phyloP scores from a whole-genome alignment of 2,797 vertebrate genomes.

The Mus minutoides region DNA sequence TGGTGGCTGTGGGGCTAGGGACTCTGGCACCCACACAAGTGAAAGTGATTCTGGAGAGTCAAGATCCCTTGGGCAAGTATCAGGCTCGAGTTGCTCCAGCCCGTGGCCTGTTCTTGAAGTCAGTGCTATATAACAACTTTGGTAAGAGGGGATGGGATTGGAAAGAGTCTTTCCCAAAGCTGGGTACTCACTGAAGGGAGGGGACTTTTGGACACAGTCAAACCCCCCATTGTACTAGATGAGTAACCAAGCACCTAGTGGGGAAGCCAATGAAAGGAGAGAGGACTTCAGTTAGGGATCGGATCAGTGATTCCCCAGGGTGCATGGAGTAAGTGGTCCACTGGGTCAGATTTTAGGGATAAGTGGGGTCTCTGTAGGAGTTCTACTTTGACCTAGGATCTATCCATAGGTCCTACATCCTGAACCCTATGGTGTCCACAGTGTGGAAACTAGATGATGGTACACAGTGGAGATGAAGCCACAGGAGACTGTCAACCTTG shows the following conservation, averaged over 20 bases:
- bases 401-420: slow-evolving; percentile 73
- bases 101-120: slow-evolving; percentile 92
- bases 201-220: not conserved
- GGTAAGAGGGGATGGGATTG: not conserved
- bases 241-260: not conserved
- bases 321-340: not conserved
- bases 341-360: not conserved
- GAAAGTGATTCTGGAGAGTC: slow-evolving; percentile 88
- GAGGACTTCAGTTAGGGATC: not conserved
- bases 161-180: not conserved
- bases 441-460: slow-evolving; percentile 72
- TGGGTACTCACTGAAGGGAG: not conserved
- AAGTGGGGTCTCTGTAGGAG: not conserved
- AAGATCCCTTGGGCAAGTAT: slow-evolving; percentile 88
- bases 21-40: slow-evolving; percentile 86
- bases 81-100: slow-evolving; percentile 88
- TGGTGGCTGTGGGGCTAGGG: slow-evolving; percentile 93
- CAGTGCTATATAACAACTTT: slow-evolving; percentile 87
- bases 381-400: slow-evolving; percentile 67
- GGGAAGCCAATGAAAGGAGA: not conserved
- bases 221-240: not conserved
- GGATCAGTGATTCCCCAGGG: too few relatives aligned
- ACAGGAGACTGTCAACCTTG: not conserved
- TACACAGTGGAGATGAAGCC: not conserved
- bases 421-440: slow-evolving; percentile 79